Evolutionary conservation across 1,140 invertebrate genomes (phyloP).

Genomic region (Halyomorpha halys): DNA sequence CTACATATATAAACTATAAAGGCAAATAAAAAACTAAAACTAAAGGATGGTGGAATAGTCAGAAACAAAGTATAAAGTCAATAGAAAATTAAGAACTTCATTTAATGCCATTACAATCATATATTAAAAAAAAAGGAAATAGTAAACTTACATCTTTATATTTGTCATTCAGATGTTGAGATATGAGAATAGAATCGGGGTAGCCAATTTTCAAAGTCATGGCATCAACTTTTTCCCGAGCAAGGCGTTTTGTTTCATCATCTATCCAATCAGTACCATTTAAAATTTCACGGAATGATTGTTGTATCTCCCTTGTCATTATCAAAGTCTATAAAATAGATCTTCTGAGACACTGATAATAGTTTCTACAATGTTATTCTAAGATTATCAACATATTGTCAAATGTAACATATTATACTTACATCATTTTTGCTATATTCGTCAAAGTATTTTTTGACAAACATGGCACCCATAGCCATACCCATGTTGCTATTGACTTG

Average conservation of each 20-base stretch:
- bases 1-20: too few species aligned
- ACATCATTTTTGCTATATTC: slow-evolving; percentile 67
- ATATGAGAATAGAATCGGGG: slow-evolving; percentile 72
- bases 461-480: slow-evolving; percentile 71
- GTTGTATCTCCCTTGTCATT: slow-evolving; percentile 75
- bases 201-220: slow-evolving; percentile 84
- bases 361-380: too few species aligned
- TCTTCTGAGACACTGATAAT: too few species aligned
- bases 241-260: slow-evolving; percentile 61
- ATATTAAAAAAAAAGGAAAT: neutral
- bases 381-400: too few species aligned
- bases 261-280: slow-evolving; percentile 72
- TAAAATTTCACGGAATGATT: slow-evolving; percentile 62
- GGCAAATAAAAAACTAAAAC: too few species aligned
- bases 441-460: slow-evolving; percentile 76
- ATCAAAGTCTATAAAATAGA: slow-evolving; percentile 52
- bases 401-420: slow-evolving; percentile 33
- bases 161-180: slow-evolving; percentile 54
- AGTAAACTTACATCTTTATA: slow-evolving; percentile 60
- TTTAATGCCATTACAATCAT: too few species aligned
- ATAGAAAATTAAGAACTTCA: too few species aligned
- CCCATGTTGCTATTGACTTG: slow-evolving; percentile 76
- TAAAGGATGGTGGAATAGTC: too few species aligned
- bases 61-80: too few species aligned
- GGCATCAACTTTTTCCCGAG: slow-evolving; percentile 65